Evolutionary conservation across 2,113 vertebrate genomes (phyloP).

Genomic region (Thermophis baileyi): DNA sequence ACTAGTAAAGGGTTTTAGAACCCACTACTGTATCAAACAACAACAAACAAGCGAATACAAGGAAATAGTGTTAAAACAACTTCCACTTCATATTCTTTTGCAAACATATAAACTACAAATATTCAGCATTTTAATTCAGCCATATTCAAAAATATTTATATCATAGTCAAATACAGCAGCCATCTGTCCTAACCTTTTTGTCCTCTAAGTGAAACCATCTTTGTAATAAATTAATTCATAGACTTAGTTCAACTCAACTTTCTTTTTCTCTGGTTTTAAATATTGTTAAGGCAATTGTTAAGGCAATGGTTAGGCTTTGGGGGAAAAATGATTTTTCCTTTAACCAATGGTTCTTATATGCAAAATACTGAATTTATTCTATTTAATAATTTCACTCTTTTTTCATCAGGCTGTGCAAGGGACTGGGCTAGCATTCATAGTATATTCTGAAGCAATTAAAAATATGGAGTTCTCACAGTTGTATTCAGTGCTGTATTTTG

Average conservation of each 20-base stretch:
- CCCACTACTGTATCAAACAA: too few relatives aligned
- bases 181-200: not conserved
- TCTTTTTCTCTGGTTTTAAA: not conserved
- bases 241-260: not conserved
- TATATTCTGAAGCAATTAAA: slow-evolving; percentile 92
- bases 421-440: slow-evolving; percentile 87
- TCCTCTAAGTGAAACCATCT: not conserved
- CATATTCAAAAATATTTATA: not conserved
- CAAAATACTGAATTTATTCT: not conserved
- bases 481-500: slow-evolving; percentile 90
- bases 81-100: not conserved
- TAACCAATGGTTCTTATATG: not conserved
- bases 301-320: not conserved
- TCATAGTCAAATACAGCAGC: not conserved
- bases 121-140: not conserved
- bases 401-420: slow-evolving; percentile 86
- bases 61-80: not conserved
- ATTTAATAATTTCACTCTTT: not conserved
- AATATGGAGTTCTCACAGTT: slow-evolving; percentile 91
- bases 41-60: not conserved
- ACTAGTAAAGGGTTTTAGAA: too few relatives aligned
- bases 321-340: not conserved
- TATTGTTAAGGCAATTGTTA: not conserved
- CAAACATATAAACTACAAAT: not conserved
- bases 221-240: not conserved